Evolutionary conservation across 2,797 vertebrate genomes (phyloP).

Genomic region (Mormyrops attenuatus): DNA sequence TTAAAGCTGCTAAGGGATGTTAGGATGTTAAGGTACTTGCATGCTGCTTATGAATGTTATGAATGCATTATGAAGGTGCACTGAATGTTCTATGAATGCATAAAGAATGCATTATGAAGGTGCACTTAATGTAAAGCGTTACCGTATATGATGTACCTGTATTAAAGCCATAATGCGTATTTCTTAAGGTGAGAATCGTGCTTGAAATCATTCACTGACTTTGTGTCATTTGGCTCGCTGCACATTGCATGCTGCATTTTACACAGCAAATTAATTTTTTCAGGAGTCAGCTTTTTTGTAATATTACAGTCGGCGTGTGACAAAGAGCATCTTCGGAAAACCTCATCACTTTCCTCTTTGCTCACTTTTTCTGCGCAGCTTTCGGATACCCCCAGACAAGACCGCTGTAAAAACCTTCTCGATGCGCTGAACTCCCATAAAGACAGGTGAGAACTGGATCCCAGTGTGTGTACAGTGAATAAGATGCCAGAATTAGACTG

Average conservation of each 20-base stretch:
- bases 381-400: slow-evolving; percentile 80
- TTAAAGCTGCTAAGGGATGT: no score
- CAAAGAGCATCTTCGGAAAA: neutral
- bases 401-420: slow-evolving; percentile 83
- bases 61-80: no score
- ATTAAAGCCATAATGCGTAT: neutral
- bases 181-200: neutral
- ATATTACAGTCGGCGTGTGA: neutral
- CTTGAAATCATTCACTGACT: neutral
- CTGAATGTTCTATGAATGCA: no score
- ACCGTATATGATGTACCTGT: neutral
- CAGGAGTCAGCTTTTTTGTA: neutral
- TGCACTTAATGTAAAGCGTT: no score
- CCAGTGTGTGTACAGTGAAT: neutral
- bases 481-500: neutral
- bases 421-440: slow-evolving; percentile 85
- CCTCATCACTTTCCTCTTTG: neutral
- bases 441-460: slow-evolving; percentile 71
- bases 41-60: no score
- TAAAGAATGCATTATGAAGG: no score
- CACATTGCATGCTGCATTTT: neutral
- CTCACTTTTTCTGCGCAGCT: slow-evolving; percentile 54
- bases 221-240: neutral
- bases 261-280: neutral
- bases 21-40: no score